phyloP scores from a whole-genome alignment of 1,140 invertebrate genomes.

The Anoplophora glabripennis region DNA sequence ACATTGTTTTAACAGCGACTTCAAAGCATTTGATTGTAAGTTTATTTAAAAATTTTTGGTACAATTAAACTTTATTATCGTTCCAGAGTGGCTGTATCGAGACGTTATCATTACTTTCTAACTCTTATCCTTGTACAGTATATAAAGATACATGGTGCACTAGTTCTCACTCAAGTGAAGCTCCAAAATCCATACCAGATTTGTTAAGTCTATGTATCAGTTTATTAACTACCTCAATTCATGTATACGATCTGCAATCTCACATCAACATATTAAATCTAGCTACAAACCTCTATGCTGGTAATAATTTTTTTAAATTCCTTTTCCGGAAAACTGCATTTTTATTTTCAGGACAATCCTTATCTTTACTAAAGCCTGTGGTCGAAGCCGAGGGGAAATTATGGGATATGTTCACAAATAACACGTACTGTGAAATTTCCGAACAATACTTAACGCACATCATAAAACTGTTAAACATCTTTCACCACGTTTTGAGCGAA shows the following conservation, averaged over 20 bases:
- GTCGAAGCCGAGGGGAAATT: constrained; percentile 14
- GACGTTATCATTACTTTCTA: constrained; percentile 52
- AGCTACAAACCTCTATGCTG: constrained; percentile 64
- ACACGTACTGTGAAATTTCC: constrained; percentile 47
- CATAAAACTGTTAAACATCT: constrained; percentile 69
- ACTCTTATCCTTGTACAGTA: constrained; percentile 51
- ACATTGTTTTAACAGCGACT: constrained; percentile 54
- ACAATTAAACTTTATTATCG: constrained; percentile 37
- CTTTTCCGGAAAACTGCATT: too few relatives aligned
- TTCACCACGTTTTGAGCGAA: constrained; percentile 75
- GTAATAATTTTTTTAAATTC: constrained; percentile 40
- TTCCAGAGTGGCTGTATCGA: constrained; percentile 56
- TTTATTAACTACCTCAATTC: constrained; percentile 57
- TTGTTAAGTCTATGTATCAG: constrained; percentile 49
- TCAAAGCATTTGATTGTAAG: constrained; percentile 65
- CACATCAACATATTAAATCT: constrained; percentile 63
- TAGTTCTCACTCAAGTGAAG: constrained; percentile 12
- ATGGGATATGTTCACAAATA: constrained; percentile 59
- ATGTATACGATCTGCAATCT: constrained; percentile 62
- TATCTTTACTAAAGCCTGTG: constrained; percentile 17
- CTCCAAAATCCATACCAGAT: constrained; percentile 25
- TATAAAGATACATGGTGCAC: constrained; percentile 53
- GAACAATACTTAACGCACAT: constrained; percentile 68
- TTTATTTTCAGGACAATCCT: constrained; percentile 21
- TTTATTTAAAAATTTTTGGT: constrained; percentile 27